Evolutionary conservation across 2,888 invertebrate genomes (phyloP), one percentile per base, ranked within the genome.

Genomic region (Eupsilia transversa): DNA sequence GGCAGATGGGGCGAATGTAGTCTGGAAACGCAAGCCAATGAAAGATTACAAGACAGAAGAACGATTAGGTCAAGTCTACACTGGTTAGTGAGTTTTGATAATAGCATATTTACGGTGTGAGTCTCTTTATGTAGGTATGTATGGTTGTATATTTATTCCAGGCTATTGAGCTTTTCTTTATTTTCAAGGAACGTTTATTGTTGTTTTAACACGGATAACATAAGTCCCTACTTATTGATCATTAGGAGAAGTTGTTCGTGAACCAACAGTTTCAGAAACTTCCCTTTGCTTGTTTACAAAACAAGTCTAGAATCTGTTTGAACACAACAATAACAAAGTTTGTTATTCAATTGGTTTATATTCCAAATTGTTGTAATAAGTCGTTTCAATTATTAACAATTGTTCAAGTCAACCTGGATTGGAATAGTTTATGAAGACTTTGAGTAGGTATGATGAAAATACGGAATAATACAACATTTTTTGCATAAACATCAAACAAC

Each of bases 1-100:
- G 87, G 87, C 96, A 96, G 83, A 96, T 94, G 17, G 96, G 95
- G 35, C 96, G 91, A 73, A 95, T 94, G 86, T 91, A 94, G 59
- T 93, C 96, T 96, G 92, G 54, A 93, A 93, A 81, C n/a, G 23
- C 20, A 74, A 66, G 38, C 27, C 9, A 5, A 60, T n/a, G 4
- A 41, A 52, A 67, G 1, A 60, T n/a, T 64, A 27, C 27, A 30
- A 54, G 17, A 17, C 9, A 20, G 0, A 52, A 35, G 27, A 30
- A 23, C 4, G 23, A 23, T 23, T 14, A 43, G 30, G 23, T 64
- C 2, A 30, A 49, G 23, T 30, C 2, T 41, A 2, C 30, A 43
- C 30, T 41, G 61, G 41, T 27, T 12, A 27, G 23, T 30, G 63
- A 63, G 43, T 43, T 30, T 43, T 30, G 23, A 30, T 64, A 14